Base-by-base conservation (phyloP, 2,797 vertebrate species). In the Podarcis lilfordi region DNA sequence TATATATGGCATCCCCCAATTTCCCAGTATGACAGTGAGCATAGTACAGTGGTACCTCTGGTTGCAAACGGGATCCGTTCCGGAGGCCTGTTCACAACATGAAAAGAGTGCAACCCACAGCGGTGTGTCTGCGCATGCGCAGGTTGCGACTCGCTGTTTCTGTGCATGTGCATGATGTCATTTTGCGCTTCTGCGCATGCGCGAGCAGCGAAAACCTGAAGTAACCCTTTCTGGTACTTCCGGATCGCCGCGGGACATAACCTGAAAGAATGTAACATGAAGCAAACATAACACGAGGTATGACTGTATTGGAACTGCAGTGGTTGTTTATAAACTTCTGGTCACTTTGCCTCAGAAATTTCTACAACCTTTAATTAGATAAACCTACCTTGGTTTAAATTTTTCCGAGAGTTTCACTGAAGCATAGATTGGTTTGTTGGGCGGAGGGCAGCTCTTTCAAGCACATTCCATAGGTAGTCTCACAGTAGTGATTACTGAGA, bases 351-450 rank as follows among this genome's bases (percentile, higher is more conserved):
- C 85, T 32, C 25, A 6, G 2, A 85, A 43, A 5, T 88, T 45
- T 84, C 90, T 72, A 1, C 50, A 15, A 64, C 85, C 43, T 90
- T 91, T 81, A 3, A 90, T 69, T 61, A 40, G 64, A 86, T 35
- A 89, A 86, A 59, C 85, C 68, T 59, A 82, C 84, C 89, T 59
- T 84, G 82, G 0, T 88, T 69, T 80, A 59, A 88, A 21, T 3
- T 35, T 94, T 92, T 25, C 35, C 25, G 13, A 4, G 77, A 88
- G 32, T 50, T 89, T 75, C 80, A 78, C 5, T 50, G 61, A 88
- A 93, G 13, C 15, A 79, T 29, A 17, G 79, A 21, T 27, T 32
- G 4, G 68, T 76, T 84, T 89, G 76, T 25, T 15, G 35, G 64
- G n/a, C 27, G 15, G 27, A n/a, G 61, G 23, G 88, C 90, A 80